Evolutionary conservation across 2,888 invertebrate genomes (phyloP).

Genomic region (Mactromeris polynyma): DNA sequence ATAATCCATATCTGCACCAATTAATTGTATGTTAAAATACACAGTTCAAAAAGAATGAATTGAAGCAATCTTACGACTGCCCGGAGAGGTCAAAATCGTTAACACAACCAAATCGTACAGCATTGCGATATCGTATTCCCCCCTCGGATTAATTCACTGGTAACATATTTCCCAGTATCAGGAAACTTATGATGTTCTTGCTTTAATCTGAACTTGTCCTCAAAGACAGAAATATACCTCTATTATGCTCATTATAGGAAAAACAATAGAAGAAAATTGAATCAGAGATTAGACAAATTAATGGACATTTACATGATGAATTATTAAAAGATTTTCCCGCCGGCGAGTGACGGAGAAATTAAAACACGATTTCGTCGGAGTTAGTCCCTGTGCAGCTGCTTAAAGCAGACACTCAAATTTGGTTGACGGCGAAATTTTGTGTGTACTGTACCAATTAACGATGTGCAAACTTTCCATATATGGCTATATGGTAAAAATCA

Average conservation of each 20-base stretch:
- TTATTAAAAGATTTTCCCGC: conserved; percentile 40
- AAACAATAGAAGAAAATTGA: conserved; percentile 65
- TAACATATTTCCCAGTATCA: not conserved
- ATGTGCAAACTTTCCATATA: conserved; percentile 15
- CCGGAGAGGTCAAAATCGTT: too few species aligned
- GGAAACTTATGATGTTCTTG: not conserved
- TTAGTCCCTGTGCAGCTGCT: conserved; percentile 18
- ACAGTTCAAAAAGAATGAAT: too few species aligned
- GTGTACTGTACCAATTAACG: conserved; percentile 14
- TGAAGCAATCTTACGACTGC: too few species aligned
- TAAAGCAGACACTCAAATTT: not conserved
- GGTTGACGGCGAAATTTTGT: conserved; percentile 10
- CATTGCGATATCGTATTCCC: not conserved
- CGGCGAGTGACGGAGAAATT: conserved; percentile 14
- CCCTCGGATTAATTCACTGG: not conserved
- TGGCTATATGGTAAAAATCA: not conserved
- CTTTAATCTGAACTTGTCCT: not conserved
- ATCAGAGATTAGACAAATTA: conserved; percentile 64
- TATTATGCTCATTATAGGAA: conserved; percentile 39
- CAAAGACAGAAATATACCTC: conserved; percentile 24
- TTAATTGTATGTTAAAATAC: too few species aligned
- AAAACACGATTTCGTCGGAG: conserved; percentile 19
- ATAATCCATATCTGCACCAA: too few species aligned
- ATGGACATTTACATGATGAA: conserved; percentile 61
- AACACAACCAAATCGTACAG: too few species aligned